phyloP scores from a whole-genome alignment of 23 tunicate species.

The Halocynthia roretzi region DNA sequence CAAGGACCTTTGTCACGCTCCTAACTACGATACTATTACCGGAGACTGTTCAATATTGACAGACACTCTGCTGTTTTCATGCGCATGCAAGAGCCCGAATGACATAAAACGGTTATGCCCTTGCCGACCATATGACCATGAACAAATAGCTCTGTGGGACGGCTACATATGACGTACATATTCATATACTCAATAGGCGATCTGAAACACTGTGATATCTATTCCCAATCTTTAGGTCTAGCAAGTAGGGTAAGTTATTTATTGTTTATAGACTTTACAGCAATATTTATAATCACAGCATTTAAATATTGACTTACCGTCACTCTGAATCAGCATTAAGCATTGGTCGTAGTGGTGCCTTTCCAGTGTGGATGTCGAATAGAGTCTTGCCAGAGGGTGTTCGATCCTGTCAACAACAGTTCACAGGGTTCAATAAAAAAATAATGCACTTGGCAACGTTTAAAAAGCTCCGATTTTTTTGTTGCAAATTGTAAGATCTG shows the following conservation, averaged over 20 bases:
- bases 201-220: too few relatives aligned
- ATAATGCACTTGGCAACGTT: too few relatives aligned
- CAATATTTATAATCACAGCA: too few relatives aligned
- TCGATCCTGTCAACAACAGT: slow-evolving; percentile 49
- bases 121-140: slow-evolving; percentile 33
- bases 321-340: slow-evolving; percentile 85
- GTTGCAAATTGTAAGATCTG: too few relatives aligned
- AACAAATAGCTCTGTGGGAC: slow-evolving; percentile 49
- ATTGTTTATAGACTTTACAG: too few relatives aligned
- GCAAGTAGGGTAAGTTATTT: too few relatives aligned
- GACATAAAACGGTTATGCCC: slow-evolving; percentile 62
- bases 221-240: too few relatives aligned
- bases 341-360: slow-evolving; percentile 93
- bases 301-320: slow-evolving; percentile 29
- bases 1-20: slow-evolving; percentile 54
- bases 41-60: slow-evolving; percentile 44
- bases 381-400: slow-evolving; percentile 90
- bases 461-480: too few relatives aligned
- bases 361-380: slow-evolving; percentile 94
- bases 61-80: slow-evolving; percentile 65
- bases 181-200: background rate
- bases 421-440: background rate
- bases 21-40: slow-evolving; percentile 23
- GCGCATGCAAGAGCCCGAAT: slow-evolving; percentile 58
- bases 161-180: slow-evolving; percentile 1